A percentile compares a stretch with the other conserved stretches of the same genome.
These are phyloP conservation scores for Notechis scutatus DNA, from an alignment of 2,113 vertebrate genomes.

Conservation along the genomic window DNA sequence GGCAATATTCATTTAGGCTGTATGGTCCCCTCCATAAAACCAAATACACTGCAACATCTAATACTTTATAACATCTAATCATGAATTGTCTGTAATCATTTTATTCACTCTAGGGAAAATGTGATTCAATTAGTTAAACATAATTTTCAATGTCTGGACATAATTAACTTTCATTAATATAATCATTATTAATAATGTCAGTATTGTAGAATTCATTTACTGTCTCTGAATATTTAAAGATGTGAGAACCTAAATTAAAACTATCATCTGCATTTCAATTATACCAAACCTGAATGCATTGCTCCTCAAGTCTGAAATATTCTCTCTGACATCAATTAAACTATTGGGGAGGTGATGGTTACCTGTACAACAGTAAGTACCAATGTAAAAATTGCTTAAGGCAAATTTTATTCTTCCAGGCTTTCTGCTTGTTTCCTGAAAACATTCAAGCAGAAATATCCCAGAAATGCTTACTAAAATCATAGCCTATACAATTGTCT, in stretches of 20 bases:
- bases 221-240: slow-evolving; percentile 36
- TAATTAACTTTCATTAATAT: slow-evolving; percentile 32
- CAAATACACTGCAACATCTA: background rate
- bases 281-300: slow-evolving; percentile 18
- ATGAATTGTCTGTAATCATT: slow-evolving; percentile 16
- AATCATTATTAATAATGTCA: slow-evolving; percentile 33
- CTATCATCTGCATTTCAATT: slow-evolving; percentile 22
- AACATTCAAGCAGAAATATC: background rate
- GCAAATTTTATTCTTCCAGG: background rate
- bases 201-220: slow-evolving; percentile 15
- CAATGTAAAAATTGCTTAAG: background rate
- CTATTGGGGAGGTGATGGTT: background rate
- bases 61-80: background rate
- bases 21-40: background rate
- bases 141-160: slow-evolving; percentile 8
- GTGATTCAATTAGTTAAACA: slow-evolving; percentile 29
- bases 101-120: slow-evolving; percentile 29
- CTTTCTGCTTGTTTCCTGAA: background rate
- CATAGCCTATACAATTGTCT: background rate
- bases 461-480: background rate
- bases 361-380: background rate
- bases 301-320: background rate
- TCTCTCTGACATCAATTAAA: background rate
- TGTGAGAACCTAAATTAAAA: slow-evolving; percentile 24
- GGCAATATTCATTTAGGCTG: background rate